Base-by-base conservation (phyloP, 2,113 vertebrate species). In the Butorides virescens region DNA sequence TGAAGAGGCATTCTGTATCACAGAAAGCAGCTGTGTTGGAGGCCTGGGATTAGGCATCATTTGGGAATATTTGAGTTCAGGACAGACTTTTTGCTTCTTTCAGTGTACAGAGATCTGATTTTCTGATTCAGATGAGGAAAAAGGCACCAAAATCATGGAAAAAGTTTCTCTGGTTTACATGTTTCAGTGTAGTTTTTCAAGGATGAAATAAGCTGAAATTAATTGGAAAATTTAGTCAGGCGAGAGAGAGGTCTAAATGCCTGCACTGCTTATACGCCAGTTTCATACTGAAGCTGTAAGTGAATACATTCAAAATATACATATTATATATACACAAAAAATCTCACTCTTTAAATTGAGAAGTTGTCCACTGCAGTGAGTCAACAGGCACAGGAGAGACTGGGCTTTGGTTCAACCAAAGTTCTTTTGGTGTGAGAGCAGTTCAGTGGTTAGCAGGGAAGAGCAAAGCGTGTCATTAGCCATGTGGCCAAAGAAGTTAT, bases 41-140 rank as follows among this genome's bases (percentile, higher is more conserved):
- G 27, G 36, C 18, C 30, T 58, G 26, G 29, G 74, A 82, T 90
- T 72, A 92, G 37, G 36, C 34, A 59, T 76, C 36, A 15, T 75
- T 86, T 88, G 50, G 68, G 47, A 95, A 83, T 90, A 88, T 80
- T 62, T 95, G 75, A 95, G 90, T 58, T 34, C 67, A 86, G 63
- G 36, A 74, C 39, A 74, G 39, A 49, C 46, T 92, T 79, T 76
- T 88, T 58, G 25, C 27, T 42, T 53, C 25, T 85, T 6, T 78
- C 56, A 21, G 13, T 66, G 32, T 53, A 88, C 6, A 80, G 72
- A 77, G 46, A 67, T 74, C 72, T 73, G 46, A 62, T 92, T 90
- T 82, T 86, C 36, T 83, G 86, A 93, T 83, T 88, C 32, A 71
- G 7, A 37, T 61, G 27, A 70, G 22, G 50, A 86, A 15, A 88